Base-by-base conservation (phyloP, 2,888 invertebrate species). In the Leptinotarsa peninsularis region DNA sequence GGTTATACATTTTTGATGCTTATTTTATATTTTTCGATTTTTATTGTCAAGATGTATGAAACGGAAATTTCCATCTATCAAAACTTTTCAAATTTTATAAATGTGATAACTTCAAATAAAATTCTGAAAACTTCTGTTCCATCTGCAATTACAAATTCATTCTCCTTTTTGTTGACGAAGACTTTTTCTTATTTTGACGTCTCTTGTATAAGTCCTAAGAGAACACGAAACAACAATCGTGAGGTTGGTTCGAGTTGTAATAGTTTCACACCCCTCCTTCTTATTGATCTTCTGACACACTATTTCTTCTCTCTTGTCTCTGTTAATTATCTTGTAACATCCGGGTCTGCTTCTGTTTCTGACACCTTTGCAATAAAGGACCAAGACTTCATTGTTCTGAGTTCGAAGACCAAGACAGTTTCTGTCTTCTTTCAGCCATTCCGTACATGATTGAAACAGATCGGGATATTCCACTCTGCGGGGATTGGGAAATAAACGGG, bases 311-410 rank as follows among this genome's bases (percentile, higher is more conserved):
- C 76, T 72, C 52, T 79, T 79, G 54, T 79, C 77, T 58, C 58
- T 76, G 68, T 79, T 79, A 63, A 79, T 76, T 58, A 79, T 76
- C 66, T 79, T 79, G 60, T 79, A 79, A 21, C 79, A 79, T 14
- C 79, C 79, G 0, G 78, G 78, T 27, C 79, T 49, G 43, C 75
- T 78, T 58, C 79, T 75, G n/a, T 67, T 79, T 5, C 66, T 43
- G 27, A 72, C 74, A 27, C 77, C 79, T 54, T 72, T 78, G 69
- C 79, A 79, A 18, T 67, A 67, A 3, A 79, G 56, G 23, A 78
- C 73, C 14, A 79, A 27, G n/a, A 78, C 66, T 66, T 79, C 79
- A 33, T 72, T 66, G 74, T 79, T 79, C 43, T 79, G 79, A 14
- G 79, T 79, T 67, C 72, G 71, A 3, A 79, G 74, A 1, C 79